These are phyloP conservation scores for Callipepla californica DNA, from an alignment of 2,113 vertebrate species.

Conservation along the genomic window DNA sequence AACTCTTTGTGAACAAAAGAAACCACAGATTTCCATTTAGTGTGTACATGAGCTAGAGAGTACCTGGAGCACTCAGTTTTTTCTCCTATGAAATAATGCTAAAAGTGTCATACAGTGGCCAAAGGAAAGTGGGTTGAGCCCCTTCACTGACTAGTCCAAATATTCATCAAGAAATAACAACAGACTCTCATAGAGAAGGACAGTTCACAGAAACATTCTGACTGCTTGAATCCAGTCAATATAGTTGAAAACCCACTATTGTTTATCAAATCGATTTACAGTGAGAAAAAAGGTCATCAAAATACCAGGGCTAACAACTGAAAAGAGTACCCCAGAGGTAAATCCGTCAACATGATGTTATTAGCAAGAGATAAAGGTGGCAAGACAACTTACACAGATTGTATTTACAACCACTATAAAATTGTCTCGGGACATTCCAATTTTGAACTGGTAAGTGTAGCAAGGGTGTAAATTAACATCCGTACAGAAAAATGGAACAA, in stretches of 20 bases:
- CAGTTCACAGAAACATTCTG: neutral
- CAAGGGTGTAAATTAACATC: neutral
- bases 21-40: neutral
- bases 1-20: neutral
- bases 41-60: accelerated
- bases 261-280: neutral
- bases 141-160: neutral
- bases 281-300: neutral
- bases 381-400: neutral
- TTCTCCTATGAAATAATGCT: neutral
- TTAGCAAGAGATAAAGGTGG: neutral
- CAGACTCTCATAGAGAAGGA: neutral
- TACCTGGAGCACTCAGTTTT: neutral
- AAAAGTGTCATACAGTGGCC: neutral
- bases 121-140: neutral
- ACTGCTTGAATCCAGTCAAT: neutral
- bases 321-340: neutral
- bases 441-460: neutral
- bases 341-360: neutral
- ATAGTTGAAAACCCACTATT: neutral
- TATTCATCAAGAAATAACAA: neutral
- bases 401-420: neutral
- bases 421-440: neutral
- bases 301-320: neutral
- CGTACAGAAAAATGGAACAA: accelerated